Evolutionary conservation across 2,113 vertebrate species (phyloP).

Genomic region (Oryzias javanicus): DNA sequence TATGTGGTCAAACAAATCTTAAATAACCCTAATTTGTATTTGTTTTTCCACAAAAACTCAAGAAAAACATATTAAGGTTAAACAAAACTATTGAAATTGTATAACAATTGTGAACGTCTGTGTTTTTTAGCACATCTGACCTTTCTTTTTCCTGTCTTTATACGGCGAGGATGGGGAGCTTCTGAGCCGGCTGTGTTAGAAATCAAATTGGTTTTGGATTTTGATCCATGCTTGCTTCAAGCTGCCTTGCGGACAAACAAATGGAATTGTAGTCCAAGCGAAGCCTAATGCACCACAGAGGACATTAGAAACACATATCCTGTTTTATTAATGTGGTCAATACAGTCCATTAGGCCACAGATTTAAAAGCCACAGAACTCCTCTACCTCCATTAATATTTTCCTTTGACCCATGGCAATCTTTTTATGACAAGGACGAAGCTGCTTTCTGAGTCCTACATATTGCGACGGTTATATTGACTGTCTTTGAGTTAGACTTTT

Average conservation of each 20-base stretch:
- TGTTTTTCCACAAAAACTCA: neutral
- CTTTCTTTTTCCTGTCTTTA: neutral
- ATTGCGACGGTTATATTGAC: conserved; percentile 6
- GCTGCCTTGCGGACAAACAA: conserved; percentile 60
- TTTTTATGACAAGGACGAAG: conserved; percentile 17
- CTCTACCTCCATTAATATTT: conserved; percentile 69
- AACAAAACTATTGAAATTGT: neutral
- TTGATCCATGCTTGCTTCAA: conserved; percentile 25
- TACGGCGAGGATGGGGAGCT: conserved; percentile 1
- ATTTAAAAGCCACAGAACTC: conserved; percentile 70
- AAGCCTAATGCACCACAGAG: conserved; percentile 72
- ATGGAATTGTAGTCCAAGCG: conserved; percentile 48
- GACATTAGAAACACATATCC: conserved; percentile 76
- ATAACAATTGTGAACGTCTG: neutral
- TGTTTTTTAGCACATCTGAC: conserved; percentile 3
- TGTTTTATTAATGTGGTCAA: conserved; percentile 79
- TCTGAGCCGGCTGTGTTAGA: conserved; percentile 20
- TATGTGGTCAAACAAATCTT: too few species aligned
- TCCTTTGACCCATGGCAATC: conserved; percentile 49
- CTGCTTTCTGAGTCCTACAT: conserved; percentile 24
- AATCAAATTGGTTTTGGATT: conserved; percentile 49
- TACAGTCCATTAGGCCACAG: conserved; percentile 74
- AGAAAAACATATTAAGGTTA: neutral
- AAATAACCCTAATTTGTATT: neutral
- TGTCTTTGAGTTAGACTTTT: neutral